Evolutionary conservation across 2,797 vertebrate genomes (phyloP), one percentile per base, ranked within the genome.

Genomic region (Rhadinocentrus ornatus): DNA sequence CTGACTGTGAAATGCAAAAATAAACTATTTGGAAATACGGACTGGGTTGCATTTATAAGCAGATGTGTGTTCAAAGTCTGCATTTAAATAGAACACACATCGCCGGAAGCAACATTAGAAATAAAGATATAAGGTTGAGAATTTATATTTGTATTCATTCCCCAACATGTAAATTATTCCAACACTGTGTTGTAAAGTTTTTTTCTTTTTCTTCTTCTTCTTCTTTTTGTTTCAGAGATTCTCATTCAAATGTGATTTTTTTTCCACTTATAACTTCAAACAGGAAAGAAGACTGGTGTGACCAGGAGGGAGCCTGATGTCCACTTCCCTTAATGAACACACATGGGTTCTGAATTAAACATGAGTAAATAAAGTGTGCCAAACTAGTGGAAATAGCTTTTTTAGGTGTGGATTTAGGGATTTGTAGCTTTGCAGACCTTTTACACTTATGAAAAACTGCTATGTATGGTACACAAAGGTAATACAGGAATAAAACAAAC

Each of bases 291-390:
- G 41, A 66, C 11, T 61, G 70, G 71, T 73, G 60, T 67, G 68
- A 73, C 77, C 69, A 57, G 68, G 66, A 72, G 71, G 80, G 62
- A 75, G 55, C 63, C 56, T 52, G 26, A 58, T 78, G 76, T 87
- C 80, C 66, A 62, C 56, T 69, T 27, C 16, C 56, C 7, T 59
- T 89, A 89, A 91, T 88, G 81, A 89, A 80, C 75, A 86, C 89
- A 83, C 78, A 60, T 9, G 84, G 86, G 85, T 81, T 48, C 77
- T 88, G 81, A 88, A 89, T 86, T 83, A 89, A 85, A 81, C 77
- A 87, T 80, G 73, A 88, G 73, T 76, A 74, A 81, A 81, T 80
- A 11, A 50, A 22, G n/a, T 50, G n/a, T 22, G 9, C 22, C 48
- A 50, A 24, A 4, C n/a, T 50, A 22, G 46, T 32, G 31, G 46